A percentile compares a stretch with the other conserved stretches of the same genome.
Conservation (phyloP, 2,113 vertebrate genomes). For the Phainopepla nitens region DNA sequence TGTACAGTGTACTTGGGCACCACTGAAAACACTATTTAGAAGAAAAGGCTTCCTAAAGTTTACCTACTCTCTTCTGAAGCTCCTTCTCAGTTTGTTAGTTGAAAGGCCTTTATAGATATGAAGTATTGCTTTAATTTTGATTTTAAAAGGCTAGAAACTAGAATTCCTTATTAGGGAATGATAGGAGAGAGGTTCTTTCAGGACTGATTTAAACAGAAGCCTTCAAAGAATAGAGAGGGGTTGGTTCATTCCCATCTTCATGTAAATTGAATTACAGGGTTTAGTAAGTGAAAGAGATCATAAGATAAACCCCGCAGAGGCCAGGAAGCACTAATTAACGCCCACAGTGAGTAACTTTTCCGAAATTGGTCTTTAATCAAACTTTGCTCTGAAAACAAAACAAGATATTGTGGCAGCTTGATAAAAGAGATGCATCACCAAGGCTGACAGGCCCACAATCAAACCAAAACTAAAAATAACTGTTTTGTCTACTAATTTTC, state of each 20-base stretch:
- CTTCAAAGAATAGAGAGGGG: slow-evolving; percentile 20
- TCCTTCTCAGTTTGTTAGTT: neutral
- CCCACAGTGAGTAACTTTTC: slow-evolving; percentile 54
- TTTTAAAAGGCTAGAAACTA: neutral
- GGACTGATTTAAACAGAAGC: slow-evolving; percentile 16
- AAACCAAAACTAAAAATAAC: slow-evolving; percentile 63
- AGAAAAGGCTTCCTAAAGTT: neutral
- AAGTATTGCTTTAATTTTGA: neutral
- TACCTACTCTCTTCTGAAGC: neutral
- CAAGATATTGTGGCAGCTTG: slow-evolving; percentile 56
- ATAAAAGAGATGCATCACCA: slow-evolving; percentile 59
- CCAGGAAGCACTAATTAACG: slow-evolving; percentile 66
- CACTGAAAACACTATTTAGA: neutral
- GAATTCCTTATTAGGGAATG: neutral
- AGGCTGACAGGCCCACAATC: slow-evolving; percentile 57
- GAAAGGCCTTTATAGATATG: neutral
- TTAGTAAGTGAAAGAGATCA: slow-evolving; percentile 35
- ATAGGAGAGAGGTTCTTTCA: neutral
- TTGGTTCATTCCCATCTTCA: slow-evolving; percentile 20
- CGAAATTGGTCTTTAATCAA: slow-evolving; percentile 66
- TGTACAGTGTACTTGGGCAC: neutral
- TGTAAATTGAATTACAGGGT: slow-evolving; percentile 65
- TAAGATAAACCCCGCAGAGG: slow-evolving; percentile 31
- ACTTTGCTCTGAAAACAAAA: slow-evolving; percentile 57
- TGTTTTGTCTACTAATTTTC: slow-evolving; percentile 38